Percentiles rank a stretch among this genome's conserved stretches.
Evolutionary conservation across 2,113 vertebrate species (phyloP).

Genomic region (Grantiella picta): DNA sequence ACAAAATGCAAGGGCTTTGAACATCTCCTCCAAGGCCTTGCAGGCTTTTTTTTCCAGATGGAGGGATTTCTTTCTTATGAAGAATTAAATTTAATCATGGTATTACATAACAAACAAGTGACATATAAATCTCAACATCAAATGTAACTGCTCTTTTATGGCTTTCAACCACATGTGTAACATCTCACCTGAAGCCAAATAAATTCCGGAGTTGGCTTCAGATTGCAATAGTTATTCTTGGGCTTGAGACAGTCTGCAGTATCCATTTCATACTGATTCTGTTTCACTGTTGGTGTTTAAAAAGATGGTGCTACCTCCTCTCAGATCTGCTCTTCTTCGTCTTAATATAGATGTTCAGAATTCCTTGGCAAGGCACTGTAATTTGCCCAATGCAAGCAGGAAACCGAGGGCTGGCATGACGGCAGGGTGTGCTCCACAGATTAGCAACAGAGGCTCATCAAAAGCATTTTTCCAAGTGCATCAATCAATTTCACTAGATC

Average conservation of each 20-base stretch:
- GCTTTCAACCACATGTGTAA: not conserved
- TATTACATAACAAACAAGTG: not conserved
- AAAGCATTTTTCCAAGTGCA: not conserved
- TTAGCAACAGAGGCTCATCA: conserved; percentile 3
- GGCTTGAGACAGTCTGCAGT: not conserved
- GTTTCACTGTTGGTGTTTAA: not conserved
- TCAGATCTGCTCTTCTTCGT: not conserved
- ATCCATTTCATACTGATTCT: not conserved
- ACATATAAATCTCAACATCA: not conserved
- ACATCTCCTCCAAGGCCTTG: not conserved
- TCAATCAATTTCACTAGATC: not conserved
- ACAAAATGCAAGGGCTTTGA: not conserved
- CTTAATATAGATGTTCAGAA: not conserved
- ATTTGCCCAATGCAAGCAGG: not conserved
- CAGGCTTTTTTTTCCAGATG: not conserved
- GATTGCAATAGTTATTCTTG: not conserved
- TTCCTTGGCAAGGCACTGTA: not conserved
- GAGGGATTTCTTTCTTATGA: not conserved
- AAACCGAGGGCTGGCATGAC: not conserved
- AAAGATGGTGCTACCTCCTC: not conserved
- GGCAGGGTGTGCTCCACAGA: not conserved
- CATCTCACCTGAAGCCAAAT: conserved; percentile 8
- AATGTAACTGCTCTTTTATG: not conserved
- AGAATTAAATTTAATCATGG: not conserved
- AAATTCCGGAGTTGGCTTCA: not conserved